These are phyloP conservation scores for Cyanoderma ruficeps DNA, from an alignment of 2,113 vertebrate species.

Conservation along the genomic window DNA sequence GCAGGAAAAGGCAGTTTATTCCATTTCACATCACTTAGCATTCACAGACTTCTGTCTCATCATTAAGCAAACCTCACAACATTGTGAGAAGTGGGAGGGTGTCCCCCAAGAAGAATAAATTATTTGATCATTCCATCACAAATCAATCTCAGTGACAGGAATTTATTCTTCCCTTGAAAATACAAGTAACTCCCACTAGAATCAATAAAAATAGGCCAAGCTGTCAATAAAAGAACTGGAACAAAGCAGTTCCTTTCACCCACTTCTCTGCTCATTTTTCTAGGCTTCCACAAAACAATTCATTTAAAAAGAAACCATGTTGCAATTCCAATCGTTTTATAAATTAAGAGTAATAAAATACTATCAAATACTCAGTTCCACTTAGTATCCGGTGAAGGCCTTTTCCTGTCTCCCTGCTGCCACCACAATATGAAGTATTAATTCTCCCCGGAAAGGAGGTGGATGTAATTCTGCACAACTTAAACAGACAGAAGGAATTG, in stretches of 20 bases:
- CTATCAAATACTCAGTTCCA: not conserved
- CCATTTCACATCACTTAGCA: not conserved
- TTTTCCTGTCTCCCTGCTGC: not conserved
- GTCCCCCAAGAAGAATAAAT: not conserved
- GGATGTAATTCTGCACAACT: not conserved
- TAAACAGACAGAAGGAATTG: not conserved
- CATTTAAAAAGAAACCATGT: not conserved
- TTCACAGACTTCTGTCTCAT: not conserved
- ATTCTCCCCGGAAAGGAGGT: not conserved
- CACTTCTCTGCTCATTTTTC: not conserved
- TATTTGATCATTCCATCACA: not conserved
- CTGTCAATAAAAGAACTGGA: not conserved
- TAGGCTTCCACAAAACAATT: not conserved
- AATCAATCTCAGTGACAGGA: not conserved
- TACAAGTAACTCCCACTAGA: not conserved
- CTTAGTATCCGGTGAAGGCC: not conserved
- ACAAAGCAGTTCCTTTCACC: not conserved
- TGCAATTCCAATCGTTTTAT: not conserved
- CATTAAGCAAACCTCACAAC: not conserved
- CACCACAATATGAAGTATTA: not conserved
- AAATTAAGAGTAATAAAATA: not conserved
- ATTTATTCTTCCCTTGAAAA: not conserved
- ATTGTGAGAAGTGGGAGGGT: not conserved
- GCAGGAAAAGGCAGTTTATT: not conserved
- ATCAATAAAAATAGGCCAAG: conserved; percentile 6